These are phyloP conservation scores for Isoperla grammatica DNA, from an alignment of 2,888 invertebrate genomes.

Conservation along the genomic window DNA sequence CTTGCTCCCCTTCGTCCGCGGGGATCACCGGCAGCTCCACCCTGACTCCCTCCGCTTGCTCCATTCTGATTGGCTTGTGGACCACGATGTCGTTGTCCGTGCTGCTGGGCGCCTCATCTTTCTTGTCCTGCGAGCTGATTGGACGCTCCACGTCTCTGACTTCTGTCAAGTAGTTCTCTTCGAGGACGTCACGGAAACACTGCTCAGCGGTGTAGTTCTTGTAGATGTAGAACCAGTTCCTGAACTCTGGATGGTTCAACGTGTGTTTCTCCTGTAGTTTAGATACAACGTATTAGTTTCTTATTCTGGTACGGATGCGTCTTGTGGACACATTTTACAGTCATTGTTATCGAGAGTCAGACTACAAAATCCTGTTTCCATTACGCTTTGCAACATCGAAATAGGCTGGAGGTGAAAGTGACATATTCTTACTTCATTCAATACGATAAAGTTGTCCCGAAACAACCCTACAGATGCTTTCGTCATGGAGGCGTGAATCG, in stretches of 20 bases:
- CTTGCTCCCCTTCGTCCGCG: background rate
- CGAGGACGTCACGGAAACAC: slow-evolving; percentile 53
- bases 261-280: slow-evolving; percentile 33
- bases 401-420: too few species aligned
- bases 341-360: background rate
- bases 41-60: background rate
- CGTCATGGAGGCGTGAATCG: too few species aligned
- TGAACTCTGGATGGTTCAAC: slow-evolving; percentile 53
- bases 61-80: slow-evolving; percentile 3
- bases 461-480: too few species aligned
- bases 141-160: slow-evolving; percentile 52
- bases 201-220: slow-evolving; percentile 58
- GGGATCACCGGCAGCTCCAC: slow-evolving; percentile 19
- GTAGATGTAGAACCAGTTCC: slow-evolving; percentile 62
- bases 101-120: background rate
- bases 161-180: slow-evolving; percentile 56
- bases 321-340: too few species aligned
- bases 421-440: too few species aligned
- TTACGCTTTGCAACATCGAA: too few species aligned
- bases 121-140: slow-evolving; percentile 8
- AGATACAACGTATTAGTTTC: too few species aligned
- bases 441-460: too few species aligned
- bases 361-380: too few species aligned
- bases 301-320: too few species aligned
- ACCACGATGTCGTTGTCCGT: background rate